phyloP scores from a whole-genome alignment of 2,888 invertebrate species.

The Hyposoter didymator region DNA sequence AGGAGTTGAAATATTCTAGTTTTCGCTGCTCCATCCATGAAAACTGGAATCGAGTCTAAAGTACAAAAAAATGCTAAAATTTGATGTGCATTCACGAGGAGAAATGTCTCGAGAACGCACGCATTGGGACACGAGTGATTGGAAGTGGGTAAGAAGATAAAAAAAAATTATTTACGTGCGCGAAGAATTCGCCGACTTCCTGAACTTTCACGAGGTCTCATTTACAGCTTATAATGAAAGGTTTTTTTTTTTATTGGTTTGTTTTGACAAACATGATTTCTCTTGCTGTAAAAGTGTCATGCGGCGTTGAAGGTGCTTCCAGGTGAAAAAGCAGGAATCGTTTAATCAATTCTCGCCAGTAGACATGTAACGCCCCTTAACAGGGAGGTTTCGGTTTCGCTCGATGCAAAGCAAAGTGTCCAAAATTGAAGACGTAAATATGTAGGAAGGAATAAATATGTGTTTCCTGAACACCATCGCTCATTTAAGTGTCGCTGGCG shows the following conservation, averaged over 20 bases:
- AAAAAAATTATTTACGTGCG: slow-evolving; percentile 8
- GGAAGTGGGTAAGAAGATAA: neutral
- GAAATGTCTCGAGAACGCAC: neutral
- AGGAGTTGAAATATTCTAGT: neutral
- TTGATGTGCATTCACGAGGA: neutral
- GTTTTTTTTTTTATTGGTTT: slow-evolving; percentile 46
- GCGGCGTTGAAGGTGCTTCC: neutral
- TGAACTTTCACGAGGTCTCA: slow-evolving; percentile 37
- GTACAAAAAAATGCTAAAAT: neutral
- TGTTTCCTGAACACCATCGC: neutral
- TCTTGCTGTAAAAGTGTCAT: slow-evolving; percentile 16
- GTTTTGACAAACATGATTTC: slow-evolving; percentile 47
- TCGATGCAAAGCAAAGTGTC: neutral
- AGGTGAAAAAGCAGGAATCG: neutral
- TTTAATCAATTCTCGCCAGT: neutral
- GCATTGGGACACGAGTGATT: neutral
- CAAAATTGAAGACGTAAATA: neutral
- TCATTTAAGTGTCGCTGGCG: neutral
- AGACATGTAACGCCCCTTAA: neutral
- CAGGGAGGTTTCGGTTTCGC: neutral
- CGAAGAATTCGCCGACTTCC: slow-evolving; percentile 22
- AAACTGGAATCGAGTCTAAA: neutral
- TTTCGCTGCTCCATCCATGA: neutral
- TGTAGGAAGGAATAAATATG: neutral
- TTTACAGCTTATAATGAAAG: slow-evolving; percentile 33